Evolutionary conservation across 2,888 invertebrate species (phyloP).

Genomic region (Erpobdella octoculata): DNA sequence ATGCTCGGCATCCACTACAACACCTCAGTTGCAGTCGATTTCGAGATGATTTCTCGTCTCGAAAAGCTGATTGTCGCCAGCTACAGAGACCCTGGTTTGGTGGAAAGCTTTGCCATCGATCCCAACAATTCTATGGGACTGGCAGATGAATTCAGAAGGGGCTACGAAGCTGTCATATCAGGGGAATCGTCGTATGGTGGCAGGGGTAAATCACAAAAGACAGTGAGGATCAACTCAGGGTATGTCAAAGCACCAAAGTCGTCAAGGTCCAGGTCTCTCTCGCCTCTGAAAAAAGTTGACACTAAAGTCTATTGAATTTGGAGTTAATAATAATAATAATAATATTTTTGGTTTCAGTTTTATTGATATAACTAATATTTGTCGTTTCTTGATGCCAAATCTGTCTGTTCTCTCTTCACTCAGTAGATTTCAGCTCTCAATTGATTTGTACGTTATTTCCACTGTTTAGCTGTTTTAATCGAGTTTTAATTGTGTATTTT

Average conservation of each 20-base stretch:
- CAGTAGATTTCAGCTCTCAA: no score
- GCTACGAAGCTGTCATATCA: slow-evolving; percentile 39
- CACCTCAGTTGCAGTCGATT: slow-evolving; percentile 52
- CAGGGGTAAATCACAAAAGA: no score
- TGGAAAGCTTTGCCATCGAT: slow-evolving; percentile 45
- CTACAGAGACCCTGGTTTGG: slow-evolving; percentile 42
- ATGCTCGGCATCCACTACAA: slow-evolving; percentile 53
- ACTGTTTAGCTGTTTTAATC: no score
- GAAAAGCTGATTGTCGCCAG: slow-evolving; percentile 51
- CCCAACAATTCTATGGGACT: slow-evolving; percentile 45
- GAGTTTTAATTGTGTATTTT: no score
- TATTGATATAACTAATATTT: no score
- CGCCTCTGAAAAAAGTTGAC: slow-evolving; percentile 25
- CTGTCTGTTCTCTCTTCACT: no score
- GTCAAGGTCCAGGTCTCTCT: slow-evolving; percentile 19
- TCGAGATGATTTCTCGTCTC: slow-evolving; percentile 52
- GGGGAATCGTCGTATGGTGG: no score
- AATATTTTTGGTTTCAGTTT: no score
- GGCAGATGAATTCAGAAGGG: slow-evolving; percentile 45
- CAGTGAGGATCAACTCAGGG: not conserved
- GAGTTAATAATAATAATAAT: no score
- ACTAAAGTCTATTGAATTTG: slow-evolving; percentile 18
- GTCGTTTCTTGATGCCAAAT: no score
- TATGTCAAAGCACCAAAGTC: not conserved
- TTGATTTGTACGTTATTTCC: no score